A percentile compares a stretch with the other conserved stretches of the same genome.
phyloP scores from a whole-genome alignment of 2,797 vertebrate genomes.

The Hoplostethus atlanticus region DNA sequence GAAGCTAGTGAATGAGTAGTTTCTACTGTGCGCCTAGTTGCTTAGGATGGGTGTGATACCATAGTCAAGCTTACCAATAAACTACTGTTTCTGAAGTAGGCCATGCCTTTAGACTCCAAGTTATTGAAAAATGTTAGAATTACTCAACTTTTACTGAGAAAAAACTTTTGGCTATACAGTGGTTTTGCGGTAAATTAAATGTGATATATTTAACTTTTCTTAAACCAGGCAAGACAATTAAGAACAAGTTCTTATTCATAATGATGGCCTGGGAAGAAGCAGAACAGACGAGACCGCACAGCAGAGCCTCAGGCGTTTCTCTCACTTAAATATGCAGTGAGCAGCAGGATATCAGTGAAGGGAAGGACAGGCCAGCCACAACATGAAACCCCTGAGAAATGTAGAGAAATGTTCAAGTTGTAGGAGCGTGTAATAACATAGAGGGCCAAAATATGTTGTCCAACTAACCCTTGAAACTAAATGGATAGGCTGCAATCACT shows the following conservation, averaged over 20 bases:
- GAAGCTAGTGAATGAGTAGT: background rate
- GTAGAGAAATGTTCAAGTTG: slow-evolving; percentile 18
- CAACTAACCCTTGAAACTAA: background rate
- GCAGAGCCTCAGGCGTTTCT: slow-evolving; percentile 25
- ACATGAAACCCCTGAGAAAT: slow-evolving; percentile 70
- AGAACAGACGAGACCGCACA: slow-evolving; percentile 21
- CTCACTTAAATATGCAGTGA: slow-evolving; percentile 57
- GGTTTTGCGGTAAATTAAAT: slow-evolving; percentile 10
- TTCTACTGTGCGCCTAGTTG: slow-evolving; percentile 22
- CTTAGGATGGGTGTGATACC: slow-evolving; percentile 6
- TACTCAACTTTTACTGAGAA: background rate
- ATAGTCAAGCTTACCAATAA: slow-evolving; percentile 3
- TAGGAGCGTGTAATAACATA: slow-evolving; percentile 2
- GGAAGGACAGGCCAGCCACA: slow-evolving; percentile 53
- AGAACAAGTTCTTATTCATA: background rate
- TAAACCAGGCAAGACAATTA: background rate
- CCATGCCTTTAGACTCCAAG: background rate
- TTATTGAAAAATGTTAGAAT: slow-evolving; percentile 10
- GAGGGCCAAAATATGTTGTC: slow-evolving; percentile 17
- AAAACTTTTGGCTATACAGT: background rate
- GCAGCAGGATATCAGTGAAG: slow-evolving; percentile 43
- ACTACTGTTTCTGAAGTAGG: slow-evolving; percentile 15
- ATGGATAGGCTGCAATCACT: background rate
- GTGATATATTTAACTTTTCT: slow-evolving; percentile 8
- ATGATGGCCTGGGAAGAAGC: slow-evolving; percentile 8